Base-by-base conservation (phyloP, 2,113 vertebrate genomes). In the Coryphaenoides rupestris region DNA sequence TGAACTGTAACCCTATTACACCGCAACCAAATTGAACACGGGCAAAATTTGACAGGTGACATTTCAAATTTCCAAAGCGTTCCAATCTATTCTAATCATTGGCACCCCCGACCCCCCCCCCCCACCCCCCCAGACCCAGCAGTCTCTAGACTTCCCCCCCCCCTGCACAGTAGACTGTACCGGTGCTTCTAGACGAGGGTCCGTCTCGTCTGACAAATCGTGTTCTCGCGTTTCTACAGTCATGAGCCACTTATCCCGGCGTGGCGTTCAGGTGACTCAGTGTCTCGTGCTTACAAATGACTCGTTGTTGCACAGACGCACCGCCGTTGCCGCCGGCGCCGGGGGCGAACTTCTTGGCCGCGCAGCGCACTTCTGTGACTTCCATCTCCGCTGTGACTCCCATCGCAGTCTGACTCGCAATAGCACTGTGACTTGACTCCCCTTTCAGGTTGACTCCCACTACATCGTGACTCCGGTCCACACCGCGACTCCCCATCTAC, bases 41-140 rank as follows among this genome's bases (percentile, higher is more conserved):
- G 60, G 63, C 81, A 72, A 76, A 72, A 76, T 81, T 69, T 84
- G 86, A 87, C 84, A 84, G 89, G 83, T 89, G 88, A 89, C 87
- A 90, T 90, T 91, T 88, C 63, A 78, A 75, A 76, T 68, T 72
- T 83, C 56, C 69, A 65, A 83, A 73, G 33, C 54, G 68, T 58
- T 64, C 56, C 72, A 66, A 78, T 81, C 63, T 59, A 54, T 78
- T 64, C 62, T 60, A 47, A 40, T 40, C 33, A 13, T 40, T 40
- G 33, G 58, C 66, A 64, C 55, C 65, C 6, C 10, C 58, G 4
- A 2, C 21, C 53, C 21, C 21, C 53, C 13, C 19, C 13, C 19
- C 53, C 12, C 19, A 9, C 12, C 47, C 47, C 7, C n/a, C n/a
- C n/a, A n/a, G n/a, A n/a, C n/a, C n/a, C n/a, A n/a, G n/a, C n/a